Conservation (phyloP, 2,797 vertebrate species). For the Scolopax bukidnonensis region DNA sequence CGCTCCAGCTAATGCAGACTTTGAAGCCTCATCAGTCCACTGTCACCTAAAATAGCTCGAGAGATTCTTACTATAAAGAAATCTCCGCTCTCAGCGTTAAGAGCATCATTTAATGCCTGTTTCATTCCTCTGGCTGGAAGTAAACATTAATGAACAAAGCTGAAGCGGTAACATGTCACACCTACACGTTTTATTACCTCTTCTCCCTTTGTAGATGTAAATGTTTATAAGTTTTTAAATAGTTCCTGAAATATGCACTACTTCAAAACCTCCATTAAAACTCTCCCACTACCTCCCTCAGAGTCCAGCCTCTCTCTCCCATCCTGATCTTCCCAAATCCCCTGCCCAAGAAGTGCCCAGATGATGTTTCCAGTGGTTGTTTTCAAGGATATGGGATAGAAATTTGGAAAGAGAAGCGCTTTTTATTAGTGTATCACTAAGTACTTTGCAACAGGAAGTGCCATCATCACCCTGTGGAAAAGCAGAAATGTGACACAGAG, state of each 20-base stretch:
- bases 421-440: not conserved
- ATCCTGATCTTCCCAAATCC: not conserved
- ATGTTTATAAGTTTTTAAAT: not conserved
- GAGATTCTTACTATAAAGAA: not conserved
- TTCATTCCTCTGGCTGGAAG: not conserved
- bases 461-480: accelerated
- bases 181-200: not conserved
- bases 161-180: not conserved
- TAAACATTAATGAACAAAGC: not conserved
- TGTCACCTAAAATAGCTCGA: constrained; percentile 40
- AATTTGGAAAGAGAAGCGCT: not conserved
- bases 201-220: not conserved
- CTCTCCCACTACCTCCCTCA: not conserved
- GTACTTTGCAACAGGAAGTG: not conserved
- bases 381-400: not conserved
- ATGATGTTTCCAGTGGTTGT: not conserved
- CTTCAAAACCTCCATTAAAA: not conserved
- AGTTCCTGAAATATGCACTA: not conserved
- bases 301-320: not conserved
- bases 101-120: not conserved
- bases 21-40: constrained; percentile 15
- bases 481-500: not conserved
- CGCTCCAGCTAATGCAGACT: not conserved
- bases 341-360: not conserved
- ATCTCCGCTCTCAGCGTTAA: not conserved